Percentiles rank a stretch among this genome's conserved stretches.
Evolutionary conservation across 1,140 invertebrate species (phyloP).

Genomic region (Arctopsyche grandis): DNA sequence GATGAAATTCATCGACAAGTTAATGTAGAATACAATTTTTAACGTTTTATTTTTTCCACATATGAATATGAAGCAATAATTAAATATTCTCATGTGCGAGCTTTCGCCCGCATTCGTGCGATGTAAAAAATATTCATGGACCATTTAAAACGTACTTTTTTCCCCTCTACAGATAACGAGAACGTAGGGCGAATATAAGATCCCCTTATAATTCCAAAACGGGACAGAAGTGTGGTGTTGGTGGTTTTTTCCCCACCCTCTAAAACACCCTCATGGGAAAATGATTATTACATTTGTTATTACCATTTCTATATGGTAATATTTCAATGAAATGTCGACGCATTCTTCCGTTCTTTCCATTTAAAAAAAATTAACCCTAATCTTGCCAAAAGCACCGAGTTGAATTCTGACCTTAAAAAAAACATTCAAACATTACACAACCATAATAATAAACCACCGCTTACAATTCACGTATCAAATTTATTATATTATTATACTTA

Average conservation of each 20-base stretch:
- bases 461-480: no score
- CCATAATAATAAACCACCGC: no score
- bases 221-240: background rate
- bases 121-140: slow-evolving; percentile 13
- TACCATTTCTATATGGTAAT: slow-evolving; percentile 10
- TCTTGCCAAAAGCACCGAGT: no score
- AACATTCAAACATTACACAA: no score
- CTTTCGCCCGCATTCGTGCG: background rate
- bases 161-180: background rate
- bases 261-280: background rate
- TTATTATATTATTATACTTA: no score
- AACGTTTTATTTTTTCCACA: no score
- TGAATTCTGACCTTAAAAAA: no score
- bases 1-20: no score
- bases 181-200: background rate
- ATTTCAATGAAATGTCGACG: background rate
- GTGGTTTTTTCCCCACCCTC: no score
- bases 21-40: no score
- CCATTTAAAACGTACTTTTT: slow-evolving; percentile 9
- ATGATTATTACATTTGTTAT: slow-evolving; percentile 34
- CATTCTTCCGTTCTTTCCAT: background rate
- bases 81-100: background rate
- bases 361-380: no score
- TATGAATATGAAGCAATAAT: background rate
- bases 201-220: background rate